phyloP scores from a whole-genome alignment of 1,140 invertebrate species.

The Pygmarrhopalites habei region DNA sequence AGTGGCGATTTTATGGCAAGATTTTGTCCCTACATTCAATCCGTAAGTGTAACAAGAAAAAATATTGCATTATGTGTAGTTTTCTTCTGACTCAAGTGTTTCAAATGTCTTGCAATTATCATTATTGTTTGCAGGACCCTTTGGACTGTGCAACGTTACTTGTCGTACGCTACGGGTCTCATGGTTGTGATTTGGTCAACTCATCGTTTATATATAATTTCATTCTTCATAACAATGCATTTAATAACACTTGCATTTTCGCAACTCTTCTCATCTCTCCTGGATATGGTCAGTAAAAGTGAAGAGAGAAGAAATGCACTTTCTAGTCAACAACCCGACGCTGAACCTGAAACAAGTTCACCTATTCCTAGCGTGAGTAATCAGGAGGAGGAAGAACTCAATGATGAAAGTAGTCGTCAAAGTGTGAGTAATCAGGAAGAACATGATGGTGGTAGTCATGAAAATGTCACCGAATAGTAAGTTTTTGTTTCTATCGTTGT shows the following conservation, averaged over 20 bases:
- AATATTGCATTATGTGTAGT: not conserved
- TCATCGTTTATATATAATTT: conserved; percentile 30
- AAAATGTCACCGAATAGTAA: too few species aligned
- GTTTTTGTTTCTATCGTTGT: too few species aligned
- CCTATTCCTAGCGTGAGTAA: too few species aligned
- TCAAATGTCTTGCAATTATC: not conserved
- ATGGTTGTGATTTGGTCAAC: conserved; percentile 22
- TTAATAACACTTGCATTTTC: conserved; percentile 21
- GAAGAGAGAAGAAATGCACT: too few species aligned
- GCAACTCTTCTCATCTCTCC: conserved; percentile 15
- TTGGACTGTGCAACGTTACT: conserved; percentile 31
- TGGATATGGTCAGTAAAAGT: not conserved
- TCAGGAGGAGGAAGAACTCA: too few species aligned
- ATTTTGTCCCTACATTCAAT: conserved; percentile 27
- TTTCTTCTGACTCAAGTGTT: not conserved
- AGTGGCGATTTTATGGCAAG: conserved; percentile 33
- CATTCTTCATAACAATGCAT: conserved; percentile 25
- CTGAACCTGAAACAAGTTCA: too few species aligned
- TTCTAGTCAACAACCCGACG: too few species aligned
- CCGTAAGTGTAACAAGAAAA: conserved; percentile 20
- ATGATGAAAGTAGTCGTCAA: too few species aligned
- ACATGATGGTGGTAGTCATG: too few species aligned
- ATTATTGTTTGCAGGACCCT: conserved; percentile 16
- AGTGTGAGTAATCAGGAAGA: too few species aligned
- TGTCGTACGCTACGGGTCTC: conserved; percentile 25